Base-by-base conservation (phyloP, 2,888 invertebrate genomes). In the Tenthredo notha region DNA sequence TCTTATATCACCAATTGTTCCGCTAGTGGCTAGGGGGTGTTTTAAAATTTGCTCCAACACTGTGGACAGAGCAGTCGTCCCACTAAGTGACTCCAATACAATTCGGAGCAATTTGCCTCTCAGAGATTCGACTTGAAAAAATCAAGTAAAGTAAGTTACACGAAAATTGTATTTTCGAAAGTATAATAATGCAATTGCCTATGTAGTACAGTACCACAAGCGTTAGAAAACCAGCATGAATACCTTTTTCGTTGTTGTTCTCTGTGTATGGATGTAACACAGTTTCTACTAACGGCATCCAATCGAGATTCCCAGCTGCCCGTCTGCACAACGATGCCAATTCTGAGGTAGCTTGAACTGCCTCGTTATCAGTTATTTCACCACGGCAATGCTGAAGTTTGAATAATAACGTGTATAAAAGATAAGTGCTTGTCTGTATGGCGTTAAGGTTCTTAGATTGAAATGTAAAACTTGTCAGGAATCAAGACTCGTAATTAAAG, bases 1-100 rank as follows among this genome's bases (percentile, higher is more conserved):
- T 88, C 95, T 95, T 86, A 96, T 94, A 91, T 96, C 96, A 33
- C 96, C 96, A 90, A 96, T 95, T 86, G 94, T 95, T 37, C 94
- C 95, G 87, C 94, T 94, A 85, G 95, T 90, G 90, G 94, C 89
- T 90, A 94, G 61, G 90, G 94, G 91, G 88, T 93, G 93, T 86
- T 94, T 94, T 90, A 95, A 94, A 77, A 96, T 95, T 70, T 95
- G 93, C 88, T 96, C 95, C 37, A 96, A 93, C 67, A 96, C 94
- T 87, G 95, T 95, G 0, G 95, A 94, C 10, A 96, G 92, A 87
- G 93, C 92, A 7, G 92, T 93, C 25, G 93, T 93, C 70, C 93
- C 93, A 70, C 93, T 93, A 29, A 93, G 87, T 37, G 91, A 89
- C 88, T 93, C 93, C 86, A 93, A 87, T 43, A 92, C 91, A 40